Evolutionary conservation across 1,140 invertebrate species (phyloP).

Genomic region (Drosophila prosaltans): DNA sequence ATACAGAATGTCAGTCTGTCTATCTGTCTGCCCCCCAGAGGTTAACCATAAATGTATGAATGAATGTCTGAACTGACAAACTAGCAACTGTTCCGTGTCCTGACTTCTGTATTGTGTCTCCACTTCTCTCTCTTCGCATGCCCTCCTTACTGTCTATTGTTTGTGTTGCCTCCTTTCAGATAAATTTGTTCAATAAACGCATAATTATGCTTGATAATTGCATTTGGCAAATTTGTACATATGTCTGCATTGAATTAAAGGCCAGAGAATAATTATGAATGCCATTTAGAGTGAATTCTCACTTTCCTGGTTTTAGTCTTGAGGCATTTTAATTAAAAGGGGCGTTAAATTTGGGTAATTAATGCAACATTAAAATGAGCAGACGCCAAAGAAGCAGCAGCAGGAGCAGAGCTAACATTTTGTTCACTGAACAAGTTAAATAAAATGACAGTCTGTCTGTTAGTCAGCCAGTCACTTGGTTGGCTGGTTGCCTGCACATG

Average conservation of each 20-base stretch:
- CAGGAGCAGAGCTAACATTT: not conserved
- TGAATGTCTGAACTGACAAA: constrained; percentile 39
- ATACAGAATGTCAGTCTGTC: constrained; percentile 4
- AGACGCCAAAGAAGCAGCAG: not conserved
- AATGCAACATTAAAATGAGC: constrained; percentile 47
- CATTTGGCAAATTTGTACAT: constrained; percentile 54
- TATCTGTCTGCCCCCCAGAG: constrained; percentile 19
- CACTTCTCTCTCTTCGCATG: too few species aligned
- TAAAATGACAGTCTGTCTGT: not conserved
- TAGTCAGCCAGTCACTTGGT: constrained; percentile 2
- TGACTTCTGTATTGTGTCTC: not conserved
- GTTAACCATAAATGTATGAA: constrained; percentile 25
- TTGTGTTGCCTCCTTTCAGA: not conserved
- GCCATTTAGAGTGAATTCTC: constrained; percentile 15
- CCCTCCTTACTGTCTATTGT: not conserved
- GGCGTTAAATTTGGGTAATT: constrained; percentile 69
- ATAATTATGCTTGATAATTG: constrained; percentile 76
- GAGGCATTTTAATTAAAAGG: constrained; percentile 60
- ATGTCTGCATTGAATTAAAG: constrained; percentile 54
- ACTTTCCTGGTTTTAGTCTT: constrained; percentile 22
- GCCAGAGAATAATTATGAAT: constrained; percentile 53
- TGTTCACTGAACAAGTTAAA: constrained; percentile 20
- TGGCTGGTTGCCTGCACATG: constrained; percentile 48
- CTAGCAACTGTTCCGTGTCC: constrained; percentile 26
- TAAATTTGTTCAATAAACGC: constrained; percentile 69